These are phyloP conservation scores for Tokudaia muenninki DNA, from an alignment of 2,797 vertebrate genomes.

Conservation along the genomic window DNA sequence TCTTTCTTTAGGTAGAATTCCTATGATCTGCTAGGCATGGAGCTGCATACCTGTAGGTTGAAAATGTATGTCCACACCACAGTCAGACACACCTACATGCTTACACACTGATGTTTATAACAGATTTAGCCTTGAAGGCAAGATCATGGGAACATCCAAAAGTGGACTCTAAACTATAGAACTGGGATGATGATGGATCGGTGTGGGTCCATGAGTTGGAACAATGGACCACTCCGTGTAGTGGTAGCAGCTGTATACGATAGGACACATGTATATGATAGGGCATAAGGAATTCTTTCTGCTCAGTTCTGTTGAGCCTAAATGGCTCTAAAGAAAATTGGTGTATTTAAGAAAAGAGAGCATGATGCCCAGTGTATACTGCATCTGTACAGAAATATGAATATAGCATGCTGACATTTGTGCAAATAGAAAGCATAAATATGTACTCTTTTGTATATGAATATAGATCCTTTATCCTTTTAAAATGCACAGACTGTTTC, in stretches of 20 bases:
- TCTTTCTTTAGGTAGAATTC: background rate
- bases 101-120: background rate
- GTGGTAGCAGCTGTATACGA: accelerated
- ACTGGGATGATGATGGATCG: too few species aligned
- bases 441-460: background rate
- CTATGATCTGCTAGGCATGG: background rate
- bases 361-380: background rate
- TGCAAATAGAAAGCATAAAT: slow-evolving; percentile 26
- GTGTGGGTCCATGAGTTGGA: too few species aligned
- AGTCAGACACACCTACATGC: background rate
- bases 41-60: background rate
- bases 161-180: background rate
- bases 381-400: background rate
- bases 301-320: background rate
- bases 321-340: background rate
- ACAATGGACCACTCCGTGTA: too few species aligned
- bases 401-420: background rate
- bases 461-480: background rate
- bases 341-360: background rate
- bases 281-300: background rate
- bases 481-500: slow-evolving; percentile 3
- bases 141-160: background rate
- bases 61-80: background rate
- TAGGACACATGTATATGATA: background rate
- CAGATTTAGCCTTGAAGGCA: background rate